Conservation (phyloP, 2,797 vertebrate genomes). For the Clarias platycephalus region DNA sequence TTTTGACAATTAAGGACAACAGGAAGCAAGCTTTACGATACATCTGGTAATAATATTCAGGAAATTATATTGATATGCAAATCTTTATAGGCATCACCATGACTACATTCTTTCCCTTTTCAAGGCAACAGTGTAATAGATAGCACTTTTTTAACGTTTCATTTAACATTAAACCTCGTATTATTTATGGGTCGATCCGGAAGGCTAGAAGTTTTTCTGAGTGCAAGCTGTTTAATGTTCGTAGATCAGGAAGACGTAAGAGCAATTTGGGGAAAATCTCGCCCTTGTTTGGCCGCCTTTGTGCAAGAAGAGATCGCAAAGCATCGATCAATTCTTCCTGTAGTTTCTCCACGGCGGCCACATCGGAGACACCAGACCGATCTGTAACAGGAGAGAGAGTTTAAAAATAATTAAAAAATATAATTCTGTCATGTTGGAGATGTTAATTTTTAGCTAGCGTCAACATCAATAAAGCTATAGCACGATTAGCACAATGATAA, state of each 20-base stretch:
- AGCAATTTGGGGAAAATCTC: slow-evolving; percentile 76
- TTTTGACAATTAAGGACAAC: too few relatives aligned
- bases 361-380: slow-evolving; percentile 74
- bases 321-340: slow-evolving; percentile 79
- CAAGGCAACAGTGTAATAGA: neutral
- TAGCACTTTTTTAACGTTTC: neutral
- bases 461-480: neutral
- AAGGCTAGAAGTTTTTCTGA: slow-evolving; percentile 80
- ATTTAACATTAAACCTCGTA: neutral
- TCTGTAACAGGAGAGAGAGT: slow-evolving; percentile 59
- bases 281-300: slow-evolving; percentile 71
- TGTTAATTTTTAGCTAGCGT: neutral
- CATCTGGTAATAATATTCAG: neutral
- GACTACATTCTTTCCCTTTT: neutral
- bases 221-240: slow-evolving; percentile 80
- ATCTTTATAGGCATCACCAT: neutral
- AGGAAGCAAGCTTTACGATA: neutral
- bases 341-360: slow-evolving; percentile 75
- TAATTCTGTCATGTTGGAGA: neutral
- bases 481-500: neutral
- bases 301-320: slow-evolving; percentile 71
- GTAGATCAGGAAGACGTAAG: slow-evolving; percentile 78
- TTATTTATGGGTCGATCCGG: slow-evolving; percentile 74
- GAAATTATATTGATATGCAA: neutral
- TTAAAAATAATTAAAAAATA: neutral